phyloP scores from a whole-genome alignment of 1,140 invertebrate genomes.

The Condylostylus longicornis region DNA sequence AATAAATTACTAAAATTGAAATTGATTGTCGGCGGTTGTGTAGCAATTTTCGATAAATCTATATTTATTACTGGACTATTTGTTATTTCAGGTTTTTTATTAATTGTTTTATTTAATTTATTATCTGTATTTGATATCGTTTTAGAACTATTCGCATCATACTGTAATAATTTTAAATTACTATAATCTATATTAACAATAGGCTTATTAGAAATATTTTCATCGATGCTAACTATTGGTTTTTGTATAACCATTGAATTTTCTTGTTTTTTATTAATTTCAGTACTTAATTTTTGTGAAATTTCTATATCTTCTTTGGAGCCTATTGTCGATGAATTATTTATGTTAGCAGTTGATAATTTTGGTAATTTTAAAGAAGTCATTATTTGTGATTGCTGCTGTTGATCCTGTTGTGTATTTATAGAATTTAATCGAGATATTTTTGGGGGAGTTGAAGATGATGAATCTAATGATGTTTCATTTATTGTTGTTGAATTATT shows the following conservation, averaged over 20 bases:
- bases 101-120: too few species aligned
- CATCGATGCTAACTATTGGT: conserved; percentile 26
- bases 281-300: conserved; percentile 11
- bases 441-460: conserved; percentile 8
- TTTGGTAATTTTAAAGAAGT: too few species aligned
- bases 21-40: neutral
- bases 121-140: conserved; percentile 8
- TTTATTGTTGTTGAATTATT: neutral
- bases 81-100: too few species aligned
- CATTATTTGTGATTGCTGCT: neutral
- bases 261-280: neutral
- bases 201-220: conserved; percentile 21
- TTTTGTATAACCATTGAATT: conserved; percentile 24
- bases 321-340: too few species aligned
- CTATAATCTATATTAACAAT: conserved; percentile 31
- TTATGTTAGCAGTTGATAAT: too few species aligned
- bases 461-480: neutral
- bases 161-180: conserved; percentile 13
- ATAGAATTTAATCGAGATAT: neutral
- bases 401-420: conserved; percentile 2
- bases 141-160: conserved; percentile 1
- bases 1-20: neutral
- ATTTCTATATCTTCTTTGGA: too few species aligned
- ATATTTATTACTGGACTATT: conserved; percentile 27
- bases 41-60: conserved; percentile 27